phyloP scores from a whole-genome alignment of 2,888 invertebrate species.

The Xestia ashworthii region DNA sequence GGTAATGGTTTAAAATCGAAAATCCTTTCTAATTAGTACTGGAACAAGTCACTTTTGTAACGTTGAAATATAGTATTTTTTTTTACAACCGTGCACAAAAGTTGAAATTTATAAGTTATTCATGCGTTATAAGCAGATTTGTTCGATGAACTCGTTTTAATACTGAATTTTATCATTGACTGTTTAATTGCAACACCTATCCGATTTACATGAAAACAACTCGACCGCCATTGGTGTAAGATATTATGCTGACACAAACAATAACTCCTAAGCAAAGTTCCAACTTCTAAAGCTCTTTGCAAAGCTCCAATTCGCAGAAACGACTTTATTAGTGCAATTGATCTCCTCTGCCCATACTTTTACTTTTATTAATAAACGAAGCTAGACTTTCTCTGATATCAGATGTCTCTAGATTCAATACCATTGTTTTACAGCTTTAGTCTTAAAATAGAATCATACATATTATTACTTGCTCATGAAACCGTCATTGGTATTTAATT shows the following conservation, averaged over 20 bases:
- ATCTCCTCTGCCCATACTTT: constrained; percentile 8
- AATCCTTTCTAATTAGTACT: neutral
- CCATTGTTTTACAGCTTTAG: neutral
- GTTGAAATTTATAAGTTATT: neutral
- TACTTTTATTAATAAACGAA: constrained; percentile 20
- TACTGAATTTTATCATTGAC: no score
- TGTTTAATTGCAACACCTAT: no score
- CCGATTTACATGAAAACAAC: neutral
- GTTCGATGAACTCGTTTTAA: neutral
- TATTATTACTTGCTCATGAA: neutral
- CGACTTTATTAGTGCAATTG: constrained; percentile 11
- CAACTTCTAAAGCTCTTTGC: neutral
- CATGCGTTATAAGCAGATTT: no score
- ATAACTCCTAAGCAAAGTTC: neutral
- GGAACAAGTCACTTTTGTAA: neutral
- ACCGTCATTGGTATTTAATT: neutral
- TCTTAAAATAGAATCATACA: constrained; percentile 2
- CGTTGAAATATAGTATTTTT: neutral
- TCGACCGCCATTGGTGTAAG: neutral
- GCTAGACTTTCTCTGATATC: neutral
- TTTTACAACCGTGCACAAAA: neutral
- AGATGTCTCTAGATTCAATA: constrained; percentile 10
- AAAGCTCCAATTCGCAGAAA: constrained; percentile 19
- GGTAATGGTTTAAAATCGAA: neutral
- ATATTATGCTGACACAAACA: neutral